Evolutionary conservation across 2,797 vertebrate species (phyloP).

Genomic region (Malacoraja senta): DNA sequence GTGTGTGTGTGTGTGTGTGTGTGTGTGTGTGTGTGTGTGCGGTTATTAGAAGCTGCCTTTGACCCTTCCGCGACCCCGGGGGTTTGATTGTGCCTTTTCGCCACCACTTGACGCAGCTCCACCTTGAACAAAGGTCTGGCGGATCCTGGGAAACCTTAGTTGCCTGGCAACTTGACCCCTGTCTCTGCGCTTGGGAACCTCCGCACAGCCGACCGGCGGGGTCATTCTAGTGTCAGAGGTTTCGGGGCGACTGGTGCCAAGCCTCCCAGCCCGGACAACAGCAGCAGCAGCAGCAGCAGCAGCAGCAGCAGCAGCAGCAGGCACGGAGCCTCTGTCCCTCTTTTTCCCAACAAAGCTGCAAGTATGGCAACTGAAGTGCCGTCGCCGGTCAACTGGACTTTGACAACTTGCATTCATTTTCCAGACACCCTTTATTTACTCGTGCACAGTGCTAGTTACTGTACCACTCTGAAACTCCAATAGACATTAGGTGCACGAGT

Average conservation of each 20-base stretch:
- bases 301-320: too few relatives aligned
- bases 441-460: too few relatives aligned
- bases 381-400: too few relatives aligned
- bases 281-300: too few relatives aligned
- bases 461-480: too few relatives aligned
- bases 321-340: neutral
- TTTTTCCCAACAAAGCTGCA: neutral
- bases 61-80: neutral
- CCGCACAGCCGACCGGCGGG: neutral
- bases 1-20: constrained; percentile 9
- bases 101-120: neutral
- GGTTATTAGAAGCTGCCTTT: constrained; percentile 5
- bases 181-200: neutral
- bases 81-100: neutral
- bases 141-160: neutral
- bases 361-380: neutral
- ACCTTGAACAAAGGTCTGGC: neutral
- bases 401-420: too few relatives aligned
- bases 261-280: neutral
- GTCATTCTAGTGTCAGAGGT: constrained; percentile 21
- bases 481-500: too few relatives aligned
- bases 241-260: neutral
- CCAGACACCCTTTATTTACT: too few relatives aligned
- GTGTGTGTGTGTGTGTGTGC: neutral
- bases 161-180: constrained; percentile 32